A percentile compares a stretch with the other conserved stretches of the same genome.
Conservation (phyloP, 2,113 vertebrate species). For the Sceloporus undulatus region DNA sequence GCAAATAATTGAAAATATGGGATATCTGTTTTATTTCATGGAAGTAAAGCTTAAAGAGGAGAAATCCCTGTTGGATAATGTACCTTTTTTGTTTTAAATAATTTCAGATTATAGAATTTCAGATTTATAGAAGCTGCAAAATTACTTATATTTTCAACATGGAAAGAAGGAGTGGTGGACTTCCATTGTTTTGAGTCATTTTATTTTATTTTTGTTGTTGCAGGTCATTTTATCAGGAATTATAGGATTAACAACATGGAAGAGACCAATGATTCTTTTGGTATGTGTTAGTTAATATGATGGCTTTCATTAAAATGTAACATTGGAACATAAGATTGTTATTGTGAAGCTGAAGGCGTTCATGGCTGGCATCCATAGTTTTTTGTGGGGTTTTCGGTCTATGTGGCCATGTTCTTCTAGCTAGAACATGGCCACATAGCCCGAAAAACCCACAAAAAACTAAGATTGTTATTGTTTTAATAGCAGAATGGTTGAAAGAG, state of each 20-base stretch:
- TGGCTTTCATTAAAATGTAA: neutral
- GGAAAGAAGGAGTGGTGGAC: neutral
- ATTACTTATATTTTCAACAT: neutral
- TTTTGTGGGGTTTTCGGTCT: too few relatives aligned
- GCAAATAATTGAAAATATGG: too few relatives aligned
- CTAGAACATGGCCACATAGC: too few relatives aligned
- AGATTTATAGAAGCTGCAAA: conserved; percentile 22
- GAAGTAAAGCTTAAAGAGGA: too few relatives aligned
- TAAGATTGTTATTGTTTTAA: neutral
- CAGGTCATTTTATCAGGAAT: conserved; percentile 91
- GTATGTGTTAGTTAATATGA: conserved; percentile 77
- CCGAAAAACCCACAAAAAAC: too few relatives aligned
- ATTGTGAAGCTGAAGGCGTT: neutral
- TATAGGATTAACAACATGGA: conserved; percentile 87
- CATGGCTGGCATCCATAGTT: too few relatives aligned
- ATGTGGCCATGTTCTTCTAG: too few relatives aligned
- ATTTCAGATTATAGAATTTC: neutral
- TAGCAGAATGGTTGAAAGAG: neutral
- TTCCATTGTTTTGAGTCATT: conserved; percentile 6
- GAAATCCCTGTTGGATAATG: too few relatives aligned
- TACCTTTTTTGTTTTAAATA: neutral
- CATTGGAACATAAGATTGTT: neutral
- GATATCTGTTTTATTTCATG: too few relatives aligned
- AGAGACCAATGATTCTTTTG: conserved; percentile 82
- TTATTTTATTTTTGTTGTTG: conserved; percentile 54